These are phyloP conservation scores for Phymorhynchus buccinoides DNA, from an alignment of 1,140 invertebrate genomes.

Conservation along the genomic window DNA sequence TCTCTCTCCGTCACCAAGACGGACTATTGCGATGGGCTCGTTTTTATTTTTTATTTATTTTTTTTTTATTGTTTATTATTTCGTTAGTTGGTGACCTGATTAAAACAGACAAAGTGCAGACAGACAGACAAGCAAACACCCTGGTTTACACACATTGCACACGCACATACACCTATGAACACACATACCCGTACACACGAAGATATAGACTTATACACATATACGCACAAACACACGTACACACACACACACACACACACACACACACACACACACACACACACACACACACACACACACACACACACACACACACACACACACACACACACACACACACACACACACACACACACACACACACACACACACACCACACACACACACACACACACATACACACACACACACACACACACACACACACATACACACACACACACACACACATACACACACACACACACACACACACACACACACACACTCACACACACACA, in stretches of 20 bases:
- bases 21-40: too few relatives aligned
- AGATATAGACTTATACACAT: too few relatives aligned
- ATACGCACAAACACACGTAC: neutral
- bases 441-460: neutral
- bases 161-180: too few relatives aligned
- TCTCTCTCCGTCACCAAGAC: too few relatives aligned
- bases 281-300: neutral
- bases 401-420: neutral
- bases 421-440: neutral
- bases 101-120: too few relatives aligned
- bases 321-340: neutral
- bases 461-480: neutral
- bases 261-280: neutral
- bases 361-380: neutral
- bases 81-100: too few relatives aligned
- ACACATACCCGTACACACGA: too few relatives aligned
- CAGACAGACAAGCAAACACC: too few relatives aligned
- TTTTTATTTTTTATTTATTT: too few relatives aligned
- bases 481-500: neutral
- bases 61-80: too few relatives aligned
- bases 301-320: conserved; percentile 1
- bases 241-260: neutral
- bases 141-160: too few relatives aligned
- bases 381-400: neutral
- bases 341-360: neutral